Conservation (phyloP, 2,888 invertebrate species). For the Desoria tigrina region DNA sequence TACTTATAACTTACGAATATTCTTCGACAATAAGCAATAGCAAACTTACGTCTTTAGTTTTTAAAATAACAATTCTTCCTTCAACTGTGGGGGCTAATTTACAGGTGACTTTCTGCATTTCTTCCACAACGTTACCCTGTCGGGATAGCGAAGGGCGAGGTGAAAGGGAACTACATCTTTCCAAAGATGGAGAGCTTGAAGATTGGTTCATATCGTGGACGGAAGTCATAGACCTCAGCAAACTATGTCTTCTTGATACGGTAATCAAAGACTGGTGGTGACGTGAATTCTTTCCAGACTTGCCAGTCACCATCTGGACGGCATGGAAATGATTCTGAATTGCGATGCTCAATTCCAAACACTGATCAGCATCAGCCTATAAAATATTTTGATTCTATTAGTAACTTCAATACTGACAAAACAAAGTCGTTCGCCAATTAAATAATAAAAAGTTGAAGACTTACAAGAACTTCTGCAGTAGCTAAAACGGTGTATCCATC, state of each 20-base stretch:
- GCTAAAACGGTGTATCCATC: conserved; percentile 83
- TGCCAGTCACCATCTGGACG: conserved; percentile 75
- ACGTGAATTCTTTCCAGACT: conserved; percentile 65
- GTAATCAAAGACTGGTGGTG: conserved; percentile 84
- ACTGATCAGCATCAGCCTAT: conserved; percentile 80
- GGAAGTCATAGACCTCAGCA: conserved; percentile 49
- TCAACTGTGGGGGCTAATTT: conserved; percentile 78
- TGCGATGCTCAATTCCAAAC: conserved; percentile 78
- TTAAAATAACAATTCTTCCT: conserved; percentile 75
- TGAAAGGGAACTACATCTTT: conserved; percentile 46
- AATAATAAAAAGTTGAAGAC: too few species aligned
- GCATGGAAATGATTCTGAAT: conserved; percentile 88
- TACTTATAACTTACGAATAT: background rate
- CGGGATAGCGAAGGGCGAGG: conserved; percentile 49
- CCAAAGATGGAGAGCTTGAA: conserved; percentile 37
- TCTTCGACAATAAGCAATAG: background rate
- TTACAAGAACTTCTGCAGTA: conserved; percentile 71
- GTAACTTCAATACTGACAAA: conserved; percentile 8
- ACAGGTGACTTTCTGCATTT: conserved; percentile 78
- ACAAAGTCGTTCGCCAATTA: too few species aligned
- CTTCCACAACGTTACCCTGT: conserved; percentile 71
- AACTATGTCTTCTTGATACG: conserved; percentile 67
- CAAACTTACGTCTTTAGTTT: conserved; percentile 67
- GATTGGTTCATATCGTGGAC: conserved; percentile 42
- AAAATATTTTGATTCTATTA: conserved; percentile 41